phyloP scores from a whole-genome alignment of 2,113 vertebrate species.

The Clarias gariepinus region DNA sequence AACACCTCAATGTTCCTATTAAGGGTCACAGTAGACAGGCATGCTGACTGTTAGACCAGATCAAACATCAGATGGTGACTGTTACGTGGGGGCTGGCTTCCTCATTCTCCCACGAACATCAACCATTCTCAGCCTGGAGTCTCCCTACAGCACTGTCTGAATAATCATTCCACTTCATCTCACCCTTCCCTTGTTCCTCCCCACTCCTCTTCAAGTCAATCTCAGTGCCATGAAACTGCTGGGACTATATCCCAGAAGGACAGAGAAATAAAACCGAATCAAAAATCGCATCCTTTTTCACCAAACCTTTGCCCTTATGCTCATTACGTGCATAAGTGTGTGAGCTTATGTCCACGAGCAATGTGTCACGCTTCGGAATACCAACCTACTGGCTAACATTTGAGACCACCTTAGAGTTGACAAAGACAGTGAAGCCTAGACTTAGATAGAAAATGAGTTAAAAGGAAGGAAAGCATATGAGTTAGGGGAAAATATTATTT shows the following conservation, averaged over 20 bases:
- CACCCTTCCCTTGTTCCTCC: neutral
- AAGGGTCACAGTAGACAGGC: neutral
- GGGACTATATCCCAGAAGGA: neutral
- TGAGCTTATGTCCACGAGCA: neutral
- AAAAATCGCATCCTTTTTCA: constrained; percentile 52
- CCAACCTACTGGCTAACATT: constrained; percentile 7
- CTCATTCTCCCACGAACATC: constrained; percentile 1
- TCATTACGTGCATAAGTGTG: neutral
- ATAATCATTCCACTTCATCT: constrained; percentile 7
- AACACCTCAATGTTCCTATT: neutral
- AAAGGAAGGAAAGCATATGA: neutral
- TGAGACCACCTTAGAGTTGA: neutral
- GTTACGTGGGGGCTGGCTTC: constrained; percentile 10
- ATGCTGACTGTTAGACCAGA: constrained; percentile 24
- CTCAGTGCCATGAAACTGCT: neutral
- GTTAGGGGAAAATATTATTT: neutral
- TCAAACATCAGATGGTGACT: constrained; percentile 5
- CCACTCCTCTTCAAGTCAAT: neutral
- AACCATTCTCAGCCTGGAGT: neutral
- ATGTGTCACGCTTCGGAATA: constrained; percentile 5
- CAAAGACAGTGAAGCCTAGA: neutral
- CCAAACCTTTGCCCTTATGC: constrained; percentile 43
- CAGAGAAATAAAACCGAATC: constrained; percentile 20
- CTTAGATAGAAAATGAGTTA: neutral
- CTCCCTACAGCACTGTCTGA: neutral